A percentile compares a stretch with the other conserved stretches of the same genome.
These are phyloP conservation scores for Tipula vernalis DNA, from an alignment of 2,888 invertebrate genomes.

Conservation along the genomic window DNA sequence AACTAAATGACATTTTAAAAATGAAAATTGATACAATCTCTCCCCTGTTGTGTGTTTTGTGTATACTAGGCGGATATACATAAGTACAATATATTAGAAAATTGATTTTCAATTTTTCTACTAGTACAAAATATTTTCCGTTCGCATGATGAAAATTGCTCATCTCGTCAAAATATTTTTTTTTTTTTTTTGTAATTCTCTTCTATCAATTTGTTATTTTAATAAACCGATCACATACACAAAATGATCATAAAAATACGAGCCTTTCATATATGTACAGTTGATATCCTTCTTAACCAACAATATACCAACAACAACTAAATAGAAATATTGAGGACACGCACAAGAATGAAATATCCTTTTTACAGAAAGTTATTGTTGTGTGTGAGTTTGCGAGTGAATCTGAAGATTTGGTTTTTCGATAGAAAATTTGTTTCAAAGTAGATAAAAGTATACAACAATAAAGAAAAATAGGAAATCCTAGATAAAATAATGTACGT, in stretches of 20 bases:
- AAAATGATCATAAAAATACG: not conserved
- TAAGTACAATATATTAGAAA: not conserved
- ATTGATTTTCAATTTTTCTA: not conserved
- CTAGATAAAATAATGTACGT: not conserved
- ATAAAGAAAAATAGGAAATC: not conserved
- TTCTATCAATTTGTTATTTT: not conserved
- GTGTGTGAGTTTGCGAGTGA: not conserved
- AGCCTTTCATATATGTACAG: not conserved
- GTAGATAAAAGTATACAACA: not conserved
- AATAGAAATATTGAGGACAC: not conserved
- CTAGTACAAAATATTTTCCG: not conserved
- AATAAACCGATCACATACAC: slow-evolving; percentile 4
- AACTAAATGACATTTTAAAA: not conserved
- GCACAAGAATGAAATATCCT: not conserved
- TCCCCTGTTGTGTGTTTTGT: not conserved
- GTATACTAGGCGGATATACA: not conserved
- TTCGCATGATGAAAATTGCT: not conserved
- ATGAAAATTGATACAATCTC: not conserved
- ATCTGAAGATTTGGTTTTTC: not conserved
- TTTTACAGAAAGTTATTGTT: not conserved
- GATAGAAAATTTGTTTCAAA: not conserved
- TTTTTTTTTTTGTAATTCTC: not conserved
- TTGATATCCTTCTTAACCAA: not conserved
- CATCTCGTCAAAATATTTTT: not conserved
- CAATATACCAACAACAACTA: not conserved